These are phyloP conservation scores for Gymnoscopelus braueri DNA, from an alignment of 2,797 vertebrate species.

Conservation along the genomic window DNA sequence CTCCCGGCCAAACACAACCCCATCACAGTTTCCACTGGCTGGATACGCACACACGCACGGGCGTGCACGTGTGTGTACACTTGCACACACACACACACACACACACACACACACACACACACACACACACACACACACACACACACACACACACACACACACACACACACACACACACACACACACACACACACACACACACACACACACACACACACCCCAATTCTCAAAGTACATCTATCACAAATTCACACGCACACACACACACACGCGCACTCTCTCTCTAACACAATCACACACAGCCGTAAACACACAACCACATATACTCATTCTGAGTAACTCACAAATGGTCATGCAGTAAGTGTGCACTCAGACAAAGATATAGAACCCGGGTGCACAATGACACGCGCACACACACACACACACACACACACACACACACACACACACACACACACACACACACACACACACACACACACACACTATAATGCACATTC, in stretches of 20 bases:
- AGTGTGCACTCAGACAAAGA: too few species aligned
- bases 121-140: slow-evolving; percentile 18
- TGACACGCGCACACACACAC: too few species aligned
- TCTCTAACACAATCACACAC: slow-evolving; percentile 6
- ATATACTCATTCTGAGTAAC: too few species aligned
- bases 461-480: too few species aligned
- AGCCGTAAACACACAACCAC: not conserved
- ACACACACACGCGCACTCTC: slow-evolving; percentile 17
- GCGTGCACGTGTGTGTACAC: not conserved
- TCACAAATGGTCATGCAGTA: too few species aligned
- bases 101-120: slow-evolving; percentile 34
- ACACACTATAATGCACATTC: too few species aligned
- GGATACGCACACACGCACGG: slow-evolving; percentile 68
- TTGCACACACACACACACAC: slow-evolving; percentile 37
- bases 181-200: not conserved
- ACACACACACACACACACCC: slow-evolving; percentile 17
- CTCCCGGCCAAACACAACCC: slow-evolving; percentile 74
- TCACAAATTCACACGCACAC: slow-evolving; percentile 7
- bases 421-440: too few species aligned
- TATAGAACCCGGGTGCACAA: too few species aligned
- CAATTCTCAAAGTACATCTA: not conserved
- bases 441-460: too few species aligned
- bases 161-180: slow-evolving; percentile 14
- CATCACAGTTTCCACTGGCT: slow-evolving; percentile 83
- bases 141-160: slow-evolving; percentile 12